Evolutionary conservation across 2,113 vertebrate species (phyloP), one percentile per base, ranked within the genome.

Genomic region (Pongo pygmaeus): DNA sequence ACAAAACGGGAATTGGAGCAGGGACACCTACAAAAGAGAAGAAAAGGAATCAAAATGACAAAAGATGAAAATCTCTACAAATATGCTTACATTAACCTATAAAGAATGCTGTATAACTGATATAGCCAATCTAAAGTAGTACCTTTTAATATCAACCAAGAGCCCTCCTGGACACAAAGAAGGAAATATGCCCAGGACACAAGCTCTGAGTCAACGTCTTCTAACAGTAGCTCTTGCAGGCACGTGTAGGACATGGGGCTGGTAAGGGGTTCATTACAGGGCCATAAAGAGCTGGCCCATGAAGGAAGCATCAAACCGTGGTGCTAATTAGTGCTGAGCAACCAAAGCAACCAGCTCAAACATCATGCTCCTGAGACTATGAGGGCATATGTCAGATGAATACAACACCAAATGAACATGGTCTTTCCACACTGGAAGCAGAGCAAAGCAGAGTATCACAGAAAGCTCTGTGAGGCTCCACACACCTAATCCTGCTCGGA

Each of bases 1-100:
- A 98, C 91, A 98, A 97, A 96, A 98, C 98, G 85, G 99, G 98
- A 97, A 99, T 98, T 87, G 98, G 99, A 93, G 98, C 84, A 97
- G 98, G 97, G 96, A 99, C 98, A 98, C 98, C 99, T 99, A 96
- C 48, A 74, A 55, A 22, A 79, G 20, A 80, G 5, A 86, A 13
- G 30, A 3, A 85, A 86, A 94, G 32, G 38, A 78, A 94, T 69
- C 1, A 96, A 64, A 79, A 35, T 50, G 25, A 46, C 40, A 61
- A 55, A 83, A 70, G 18, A 16, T 67, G 13, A 93, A 97, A 79
- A 48, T 38, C 57, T 70, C 23, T 89, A 72, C 11, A 94, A 93
- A 70, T 69, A 1, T 4, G 11, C 52, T 70, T 55, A 52, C 40
- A n/a, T 38, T 55, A 89, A 75, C 5, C 2, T 92, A 22, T 57